Evolutionary conservation across 2,797 vertebrate species (phyloP).

Genomic region (Trichosurus vulpecula): DNA sequence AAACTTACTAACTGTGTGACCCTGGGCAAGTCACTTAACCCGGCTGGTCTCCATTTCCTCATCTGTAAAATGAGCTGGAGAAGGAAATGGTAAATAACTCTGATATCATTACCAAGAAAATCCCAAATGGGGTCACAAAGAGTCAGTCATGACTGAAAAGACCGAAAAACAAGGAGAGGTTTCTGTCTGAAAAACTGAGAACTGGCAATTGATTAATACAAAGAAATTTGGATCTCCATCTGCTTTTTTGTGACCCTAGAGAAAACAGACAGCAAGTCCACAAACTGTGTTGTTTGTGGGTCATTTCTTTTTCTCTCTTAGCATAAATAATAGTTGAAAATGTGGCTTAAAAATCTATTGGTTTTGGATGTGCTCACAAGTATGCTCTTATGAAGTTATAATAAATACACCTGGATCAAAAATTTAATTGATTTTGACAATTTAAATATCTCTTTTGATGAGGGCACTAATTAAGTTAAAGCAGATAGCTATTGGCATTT

Average conservation of each 20-base stretch:
- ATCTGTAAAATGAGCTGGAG: not conserved
- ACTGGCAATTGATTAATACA: not conserved
- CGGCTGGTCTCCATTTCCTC: not conserved
- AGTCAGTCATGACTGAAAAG: not conserved
- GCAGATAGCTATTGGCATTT: not conserved
- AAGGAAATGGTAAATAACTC: not conserved
- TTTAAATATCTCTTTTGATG: not conserved
- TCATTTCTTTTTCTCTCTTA: not conserved
- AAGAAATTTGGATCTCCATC: not conserved
- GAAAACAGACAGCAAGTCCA: not conserved
- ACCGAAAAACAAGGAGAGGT: not conserved
- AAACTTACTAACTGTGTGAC: too few species aligned
- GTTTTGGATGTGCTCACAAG: not conserved
- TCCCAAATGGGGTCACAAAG: not conserved
- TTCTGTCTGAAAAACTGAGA: not conserved
- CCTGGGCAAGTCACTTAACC: too few species aligned
- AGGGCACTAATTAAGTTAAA: conserved; percentile 1
- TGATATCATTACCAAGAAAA: not conserved
- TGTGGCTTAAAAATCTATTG: not conserved
- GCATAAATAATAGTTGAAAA: not conserved
- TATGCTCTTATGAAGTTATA: not conserved
- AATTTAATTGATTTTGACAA: conserved; percentile 3
- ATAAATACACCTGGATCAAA: not conserved
- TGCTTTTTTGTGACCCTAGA: not conserved
- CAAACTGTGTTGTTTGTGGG: not conserved